phyloP scores from a whole-genome alignment of 2,888 invertebrate species.

The Anarsia innoxiella region DNA sequence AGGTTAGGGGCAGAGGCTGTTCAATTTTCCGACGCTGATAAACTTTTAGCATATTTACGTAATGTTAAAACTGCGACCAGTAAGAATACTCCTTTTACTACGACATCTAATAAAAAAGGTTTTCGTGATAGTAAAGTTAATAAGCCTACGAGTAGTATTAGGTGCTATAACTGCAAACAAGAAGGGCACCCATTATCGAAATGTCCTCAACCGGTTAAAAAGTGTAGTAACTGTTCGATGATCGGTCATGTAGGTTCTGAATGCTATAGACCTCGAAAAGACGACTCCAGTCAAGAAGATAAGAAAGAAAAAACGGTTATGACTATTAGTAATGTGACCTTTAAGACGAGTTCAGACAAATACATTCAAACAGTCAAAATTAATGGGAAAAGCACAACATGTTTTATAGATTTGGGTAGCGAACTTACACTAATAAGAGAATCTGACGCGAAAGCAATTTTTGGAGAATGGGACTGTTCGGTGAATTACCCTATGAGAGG shows the following conservation, averaged over 20 bases:
- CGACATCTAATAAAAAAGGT: background rate
- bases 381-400: background rate
- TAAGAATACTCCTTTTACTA: background rate
- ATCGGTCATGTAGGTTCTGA: background rate
- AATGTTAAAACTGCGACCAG: background rate
- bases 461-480: background rate
- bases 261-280: background rate
- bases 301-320: background rate
- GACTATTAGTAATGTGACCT: too few species aligned
- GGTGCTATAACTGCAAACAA: constrained; percentile 1
- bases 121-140: background rate
- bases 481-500: constrained; percentile 1
- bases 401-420: constrained; percentile 1
- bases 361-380: background rate
- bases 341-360: background rate
- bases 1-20: constrained; percentile 7
- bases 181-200: background rate
- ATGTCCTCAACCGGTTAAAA: too few species aligned
- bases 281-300: background rate
- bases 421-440: background rate
- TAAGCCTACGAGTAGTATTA: background rate
- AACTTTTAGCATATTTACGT: background rate
- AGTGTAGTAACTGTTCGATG: background rate
- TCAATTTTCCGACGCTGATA: constrained; percentile 1
- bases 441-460: background rate